phyloP scores from a whole-genome alignment of 2,113 vertebrate genomes.

The Geococcyx californianus region DNA sequence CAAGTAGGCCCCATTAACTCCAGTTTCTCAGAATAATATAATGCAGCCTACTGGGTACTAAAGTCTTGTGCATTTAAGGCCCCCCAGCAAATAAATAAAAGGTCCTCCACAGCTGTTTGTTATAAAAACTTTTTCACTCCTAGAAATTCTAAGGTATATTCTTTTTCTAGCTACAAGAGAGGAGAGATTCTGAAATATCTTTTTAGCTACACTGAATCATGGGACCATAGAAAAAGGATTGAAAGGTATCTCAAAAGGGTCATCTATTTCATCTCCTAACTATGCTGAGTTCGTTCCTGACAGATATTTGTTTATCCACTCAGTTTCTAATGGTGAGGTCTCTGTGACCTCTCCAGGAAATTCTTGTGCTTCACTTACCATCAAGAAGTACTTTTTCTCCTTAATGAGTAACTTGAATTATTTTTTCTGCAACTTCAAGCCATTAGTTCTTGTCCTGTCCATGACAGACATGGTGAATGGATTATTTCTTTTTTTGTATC shows the following conservation, averaged over 20 bases:
- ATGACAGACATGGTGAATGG: background rate
- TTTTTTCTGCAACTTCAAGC: background rate
- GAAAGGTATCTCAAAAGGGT: background rate
- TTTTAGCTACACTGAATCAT: background rate
- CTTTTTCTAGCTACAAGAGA: background rate
- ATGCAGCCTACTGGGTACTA: background rate
- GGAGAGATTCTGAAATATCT: background rate
- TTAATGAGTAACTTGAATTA: slow-evolving; percentile 43
- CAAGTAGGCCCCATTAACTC: background rate
- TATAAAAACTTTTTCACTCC: background rate
- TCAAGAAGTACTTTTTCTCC: background rate
- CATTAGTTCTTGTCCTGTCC: background rate
- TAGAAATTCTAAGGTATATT: slow-evolving; percentile 1
- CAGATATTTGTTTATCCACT: slow-evolving; percentile 30
- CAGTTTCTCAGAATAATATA: background rate
- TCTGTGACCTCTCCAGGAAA: slow-evolving; percentile 49
- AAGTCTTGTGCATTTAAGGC: background rate
- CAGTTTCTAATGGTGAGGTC: slow-evolving; percentile 16
- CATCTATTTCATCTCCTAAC: background rate
- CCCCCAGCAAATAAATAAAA: background rate
- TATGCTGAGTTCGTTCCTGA: background rate
- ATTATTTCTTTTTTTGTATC: background rate
- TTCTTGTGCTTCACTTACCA: slow-evolving; percentile 48
- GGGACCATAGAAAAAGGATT: background rate
- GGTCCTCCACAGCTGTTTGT: background rate